A percentile compares a stretch with the other conserved stretches of the same genome.
phyloP scores from a whole-genome alignment of 2,797 vertebrate genomes.

The Leuciscus waleckii region DNA sequence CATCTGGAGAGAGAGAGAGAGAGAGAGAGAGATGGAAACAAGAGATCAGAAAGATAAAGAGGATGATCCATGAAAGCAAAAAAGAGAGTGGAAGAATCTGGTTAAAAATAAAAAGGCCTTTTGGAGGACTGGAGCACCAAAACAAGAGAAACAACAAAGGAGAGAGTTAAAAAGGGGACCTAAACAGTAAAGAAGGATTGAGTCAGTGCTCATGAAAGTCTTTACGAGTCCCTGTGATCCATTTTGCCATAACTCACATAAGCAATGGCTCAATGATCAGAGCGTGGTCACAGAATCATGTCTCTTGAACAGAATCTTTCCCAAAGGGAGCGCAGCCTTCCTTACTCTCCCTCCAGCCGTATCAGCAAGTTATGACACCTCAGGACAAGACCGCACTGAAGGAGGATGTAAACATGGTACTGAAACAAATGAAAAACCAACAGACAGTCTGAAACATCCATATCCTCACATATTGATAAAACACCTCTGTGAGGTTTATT shows the following conservation, averaged over 20 bases:
- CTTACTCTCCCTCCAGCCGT: conserved; percentile 13
- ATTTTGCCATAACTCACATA: conserved; percentile 32
- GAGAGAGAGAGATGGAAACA: conserved; percentile 10
- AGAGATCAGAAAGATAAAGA: conserved; percentile 25
- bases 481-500: background rate
- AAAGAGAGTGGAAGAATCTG: background rate
- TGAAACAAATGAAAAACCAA: conserved; percentile 70
- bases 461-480: background rate
- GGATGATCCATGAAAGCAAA: conserved; percentile 17
- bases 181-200: background rate
- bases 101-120: conserved; percentile 9
- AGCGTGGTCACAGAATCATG: conserved; percentile 11
- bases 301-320: conserved; percentile 28
- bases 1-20: background rate
- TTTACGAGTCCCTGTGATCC: conserved; percentile 25
- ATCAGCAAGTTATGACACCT: background rate
- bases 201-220: conserved; percentile 13
- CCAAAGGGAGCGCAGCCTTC: background rate
- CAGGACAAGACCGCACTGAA: conserved; percentile 17
- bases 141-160: conserved; percentile 6
- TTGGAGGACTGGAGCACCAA: conserved; percentile 1
- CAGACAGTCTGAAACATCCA: conserved; percentile 55
- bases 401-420: conserved; percentile 1
- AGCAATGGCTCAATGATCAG: conserved; percentile 28
- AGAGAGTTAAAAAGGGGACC: background rate